phyloP scores from a whole-genome alignment of 2,113 vertebrate genomes.

The Prinia subflava region DNA sequence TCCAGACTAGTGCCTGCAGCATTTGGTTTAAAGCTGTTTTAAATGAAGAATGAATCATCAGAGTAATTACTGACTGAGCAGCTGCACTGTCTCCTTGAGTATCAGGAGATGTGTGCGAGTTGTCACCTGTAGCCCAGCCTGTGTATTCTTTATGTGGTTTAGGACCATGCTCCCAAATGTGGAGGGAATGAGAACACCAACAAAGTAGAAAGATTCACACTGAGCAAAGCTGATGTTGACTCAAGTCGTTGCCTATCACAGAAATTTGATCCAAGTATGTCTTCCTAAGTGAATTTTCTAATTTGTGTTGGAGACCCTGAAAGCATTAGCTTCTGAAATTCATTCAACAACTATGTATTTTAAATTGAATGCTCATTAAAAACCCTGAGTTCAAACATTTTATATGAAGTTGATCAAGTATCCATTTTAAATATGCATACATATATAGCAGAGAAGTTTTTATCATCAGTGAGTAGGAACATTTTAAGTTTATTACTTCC shows the following conservation, averaged over 20 bases:
- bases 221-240: not conserved
- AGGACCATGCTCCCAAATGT: not conserved
- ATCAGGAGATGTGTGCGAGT: not conserved
- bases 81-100: not conserved
- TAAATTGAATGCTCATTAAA: not conserved
- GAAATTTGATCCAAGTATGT: not conserved
- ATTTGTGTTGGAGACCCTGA: not conserved
- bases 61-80: not conserved
- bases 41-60: not conserved
- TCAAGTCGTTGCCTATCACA: not conserved
- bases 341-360: not conserved
- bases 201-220: not conserved
- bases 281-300: not conserved
- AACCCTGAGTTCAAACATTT: not conserved
- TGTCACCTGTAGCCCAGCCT: not conserved
- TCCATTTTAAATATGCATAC: not conserved
- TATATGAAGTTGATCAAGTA: not conserved
- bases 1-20: not conserved
- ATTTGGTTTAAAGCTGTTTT: not conserved
- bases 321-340: not conserved
- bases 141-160: not conserved
- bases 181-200: not conserved
- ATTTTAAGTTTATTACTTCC: not conserved
- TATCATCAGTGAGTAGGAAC: not conserved
- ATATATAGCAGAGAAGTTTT: not conserved